Evolutionary conservation across 2,888 invertebrate genomes (phyloP), one percentile per base, ranked within the genome.

Genomic region (Caenorhabditis auriculariae): DNA sequence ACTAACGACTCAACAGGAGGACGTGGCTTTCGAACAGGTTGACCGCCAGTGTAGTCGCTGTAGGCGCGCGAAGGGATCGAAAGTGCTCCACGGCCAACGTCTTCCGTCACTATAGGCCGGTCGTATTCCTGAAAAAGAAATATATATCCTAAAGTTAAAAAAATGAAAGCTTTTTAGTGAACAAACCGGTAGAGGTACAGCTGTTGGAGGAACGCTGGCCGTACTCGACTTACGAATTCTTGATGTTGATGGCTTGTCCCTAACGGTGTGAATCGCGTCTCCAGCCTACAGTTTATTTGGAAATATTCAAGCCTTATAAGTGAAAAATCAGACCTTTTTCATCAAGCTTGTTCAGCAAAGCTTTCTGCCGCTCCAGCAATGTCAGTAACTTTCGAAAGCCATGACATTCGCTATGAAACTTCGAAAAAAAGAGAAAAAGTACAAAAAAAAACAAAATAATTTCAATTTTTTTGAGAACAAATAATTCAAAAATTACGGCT

Each of bases 271-370:
- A 21, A 68, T 61, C 1, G 59, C 68, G 29, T 65, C 65, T 35
- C 68, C 68, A n/a, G 60, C 50, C 60, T 50, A 12, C 12, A 57
- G 41, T 32, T 4, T 23, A 9, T 21, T 23, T 19, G n/a, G 12
- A 46, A 23, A 17, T 17, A 19, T 29, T 46, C 9, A 4, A 47
- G 4, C 21, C 45, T 17, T n/a, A 1, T 19, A 4, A 42, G 53
- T 26, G 45, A 1, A 19, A 24, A 1, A 53, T 43, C 35, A 24
- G 15, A 28, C 89, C 89, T 81, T 88, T 88, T 76, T 89, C 87
- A 75, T 90, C 90, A 24, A 90, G 82, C 77, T 88, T 88, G 76
- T 89, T 89, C 21, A 90, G 84, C 57, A 90, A 46, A 50, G n/a
- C 64, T 66, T 29, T 74, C 74, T 4, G 74, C 74, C 32, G 66